Evolutionary conservation across 1,140 invertebrate genomes (phyloP).

Genomic region (Amphibalanus amphitrite): DNA sequence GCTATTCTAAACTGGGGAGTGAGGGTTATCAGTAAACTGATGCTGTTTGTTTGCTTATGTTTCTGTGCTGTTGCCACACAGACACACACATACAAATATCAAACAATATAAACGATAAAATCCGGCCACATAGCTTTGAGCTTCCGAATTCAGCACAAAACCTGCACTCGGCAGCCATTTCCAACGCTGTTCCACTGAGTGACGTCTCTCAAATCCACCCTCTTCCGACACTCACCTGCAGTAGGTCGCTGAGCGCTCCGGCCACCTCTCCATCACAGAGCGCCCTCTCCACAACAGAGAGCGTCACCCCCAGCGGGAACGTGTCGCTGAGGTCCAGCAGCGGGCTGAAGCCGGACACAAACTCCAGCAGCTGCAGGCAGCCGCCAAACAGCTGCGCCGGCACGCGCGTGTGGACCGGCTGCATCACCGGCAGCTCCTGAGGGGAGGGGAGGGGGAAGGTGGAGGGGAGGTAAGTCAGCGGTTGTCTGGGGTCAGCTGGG

Average conservation of each 20-base stretch:
- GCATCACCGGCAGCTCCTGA: constrained; percentile 53
- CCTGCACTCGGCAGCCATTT: too few relatives aligned
- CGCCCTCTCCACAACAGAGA: constrained; percentile 59
- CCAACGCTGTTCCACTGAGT: too few relatives aligned
- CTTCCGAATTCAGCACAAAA: too few relatives aligned
- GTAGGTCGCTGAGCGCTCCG: constrained; percentile 28
- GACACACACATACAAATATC: too few relatives aligned
- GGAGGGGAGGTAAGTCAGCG: neutral
- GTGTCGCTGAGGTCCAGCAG: constrained; percentile 57
- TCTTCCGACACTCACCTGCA: constrained; percentile 56
- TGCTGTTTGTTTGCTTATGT: too few relatives aligned
- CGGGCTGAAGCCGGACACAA: constrained; percentile 60
- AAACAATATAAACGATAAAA: too few relatives aligned
- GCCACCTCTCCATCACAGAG: constrained; percentile 53
- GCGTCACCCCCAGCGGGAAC: constrained; percentile 61
- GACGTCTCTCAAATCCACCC: too few relatives aligned
- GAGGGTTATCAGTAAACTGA: too few relatives aligned
- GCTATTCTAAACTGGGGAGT: too few relatives aligned
- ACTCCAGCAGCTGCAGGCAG: constrained; percentile 72
- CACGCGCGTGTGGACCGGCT: constrained; percentile 47
- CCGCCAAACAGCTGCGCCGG: constrained; percentile 69
- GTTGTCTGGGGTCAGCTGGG: too few relatives aligned
- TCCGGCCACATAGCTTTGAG: too few relatives aligned
- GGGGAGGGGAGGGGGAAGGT: constrained; percentile 21
- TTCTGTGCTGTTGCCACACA: too few relatives aligned